phyloP scores from a whole-genome alignment of 1,140 invertebrate genomes.

The Muscidifurax raptorellus region DNA sequence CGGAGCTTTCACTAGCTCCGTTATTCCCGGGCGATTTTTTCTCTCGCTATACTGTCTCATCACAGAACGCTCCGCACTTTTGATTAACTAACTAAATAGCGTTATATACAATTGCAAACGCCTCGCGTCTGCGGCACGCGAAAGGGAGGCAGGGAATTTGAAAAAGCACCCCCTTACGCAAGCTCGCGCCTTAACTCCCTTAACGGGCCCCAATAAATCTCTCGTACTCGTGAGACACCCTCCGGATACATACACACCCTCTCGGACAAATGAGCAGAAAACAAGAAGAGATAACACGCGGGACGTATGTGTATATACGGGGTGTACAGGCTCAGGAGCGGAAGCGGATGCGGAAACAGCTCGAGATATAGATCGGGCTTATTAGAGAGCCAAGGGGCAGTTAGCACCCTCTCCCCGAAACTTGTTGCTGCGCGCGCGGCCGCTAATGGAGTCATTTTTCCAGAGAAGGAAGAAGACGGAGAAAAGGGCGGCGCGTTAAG shows the following conservation, averaged over 20 bases:
- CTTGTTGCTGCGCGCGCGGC: slow-evolving; percentile 69
- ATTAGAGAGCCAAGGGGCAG: slow-evolving; percentile 64
- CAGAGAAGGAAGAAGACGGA: slow-evolving; percentile 25
- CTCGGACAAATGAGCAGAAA: slow-evolving; percentile 18
- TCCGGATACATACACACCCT: background rate
- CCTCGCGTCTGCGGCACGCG: too few species aligned
- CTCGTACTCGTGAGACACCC: background rate
- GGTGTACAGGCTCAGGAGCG: background rate
- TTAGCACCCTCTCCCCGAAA: slow-evolving; percentile 66
- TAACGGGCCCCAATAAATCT: slow-evolving; percentile 44
- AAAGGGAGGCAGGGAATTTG: background rate
- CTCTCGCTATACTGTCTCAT: background rate
- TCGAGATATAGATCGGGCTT: slow-evolving; percentile 71
- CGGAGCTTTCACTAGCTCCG: slow-evolving; percentile 14
- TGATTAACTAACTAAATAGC: background rate
- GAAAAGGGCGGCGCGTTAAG: slow-evolving; percentile 64
- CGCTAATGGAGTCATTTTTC: slow-evolving; percentile 76
- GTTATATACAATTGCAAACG: too few species aligned
- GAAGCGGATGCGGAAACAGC: slow-evolving; percentile 10
- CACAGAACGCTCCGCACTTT: background rate
- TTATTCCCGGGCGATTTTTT: background rate
- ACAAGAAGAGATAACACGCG: too few species aligned
- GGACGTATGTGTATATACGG: too few species aligned
- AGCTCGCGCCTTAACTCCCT: background rate
- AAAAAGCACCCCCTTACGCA: background rate